Evolutionary conservation across 2,113 vertebrate genomes (phyloP), one percentile per base, ranked within the genome.

Genomic region (Sinocyclocheilus rhinocerous): DNA sequence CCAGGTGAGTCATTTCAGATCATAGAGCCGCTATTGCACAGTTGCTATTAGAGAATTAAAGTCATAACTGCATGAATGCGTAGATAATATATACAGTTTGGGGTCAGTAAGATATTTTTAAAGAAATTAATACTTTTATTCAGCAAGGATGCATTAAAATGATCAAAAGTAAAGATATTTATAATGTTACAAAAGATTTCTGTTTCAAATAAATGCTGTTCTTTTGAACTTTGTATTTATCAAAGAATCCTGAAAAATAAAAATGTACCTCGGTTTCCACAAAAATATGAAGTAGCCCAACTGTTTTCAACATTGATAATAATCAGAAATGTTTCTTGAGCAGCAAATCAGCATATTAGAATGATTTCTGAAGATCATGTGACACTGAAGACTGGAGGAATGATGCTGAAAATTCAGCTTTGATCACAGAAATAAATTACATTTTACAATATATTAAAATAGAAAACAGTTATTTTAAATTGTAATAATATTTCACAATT

Each of bases 1-100:
- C 96, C 92, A 97, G 95, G 96, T 97, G 93, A 67, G 61, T 86
- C 42, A 26, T 42, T 50, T 29, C 75, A 10, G 16, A 6, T 75
- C 11, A 8, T 61, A 29, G 42, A 67, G 63, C 12, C 67, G 36
- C 2, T 57, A 20, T 6, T 57, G 55, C 55, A 57, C 8, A 20
- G 55, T 7, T 57, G 55, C 55, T 57, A 57, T 57, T 22, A 57
- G 55, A 0, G 2, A 57, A 22, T 57, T 22, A 22, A 57, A 57
- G 55, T 57, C 55, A 59, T 6, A 18, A 15, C 12, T 52, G 50
- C 50, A 52, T 52, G 16, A 1, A 52, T 52, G 48, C 50, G 29
- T 33, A 33, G 29, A 33, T 33, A 33, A 52, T 16, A 5, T 52
- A 52, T 52, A 52, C 15, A 57, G 55, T 57, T 57, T 57, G 52